Evolutionary conservation across 2,113 vertebrate genomes (phyloP).

Genomic region (Turnix velox): DNA sequence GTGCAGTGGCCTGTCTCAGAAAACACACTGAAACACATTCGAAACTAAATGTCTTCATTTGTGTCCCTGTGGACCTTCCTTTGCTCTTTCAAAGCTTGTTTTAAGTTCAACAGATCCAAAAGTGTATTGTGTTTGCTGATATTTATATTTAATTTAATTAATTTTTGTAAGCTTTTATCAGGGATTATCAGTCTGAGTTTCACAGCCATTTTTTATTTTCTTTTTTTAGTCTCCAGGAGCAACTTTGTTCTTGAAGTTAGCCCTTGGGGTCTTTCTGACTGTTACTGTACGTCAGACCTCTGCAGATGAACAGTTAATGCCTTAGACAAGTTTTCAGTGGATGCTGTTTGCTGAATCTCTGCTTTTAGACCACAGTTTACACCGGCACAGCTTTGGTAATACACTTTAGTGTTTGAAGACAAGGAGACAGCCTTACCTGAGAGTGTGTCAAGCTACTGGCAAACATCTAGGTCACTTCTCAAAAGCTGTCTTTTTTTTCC

Average conservation of each 20-base stretch:
- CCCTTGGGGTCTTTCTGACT: not conserved
- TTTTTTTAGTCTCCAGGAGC: not conserved
- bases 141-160: not conserved
- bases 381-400: slow-evolving; percentile 12
- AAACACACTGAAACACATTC: slow-evolving; percentile 7
- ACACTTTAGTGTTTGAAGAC: slow-evolving; percentile 20
- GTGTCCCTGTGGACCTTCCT: not conserved
- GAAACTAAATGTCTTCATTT: not conserved
- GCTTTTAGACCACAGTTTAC: slow-evolving; percentile 30
- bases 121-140: not conserved
- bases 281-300: not conserved
- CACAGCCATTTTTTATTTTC: not conserved
- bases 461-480: slow-evolving; percentile 52
- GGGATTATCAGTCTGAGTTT: not conserved
- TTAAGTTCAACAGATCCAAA: not conserved
- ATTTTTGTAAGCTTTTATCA: not conserved
- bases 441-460: slow-evolving; percentile 45
- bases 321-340: slow-evolving; percentile 10
- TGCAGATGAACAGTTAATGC: not conserved
- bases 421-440: slow-evolving; percentile 40
- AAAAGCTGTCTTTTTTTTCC: slow-evolving; percentile 25
- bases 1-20: not conserved
- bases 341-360: slow-evolving; percentile 19
- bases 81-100: not conserved
- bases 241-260: not conserved